Conservation (phyloP, 2,888 invertebrate species). For the Drosophila austrosaltans region DNA sequence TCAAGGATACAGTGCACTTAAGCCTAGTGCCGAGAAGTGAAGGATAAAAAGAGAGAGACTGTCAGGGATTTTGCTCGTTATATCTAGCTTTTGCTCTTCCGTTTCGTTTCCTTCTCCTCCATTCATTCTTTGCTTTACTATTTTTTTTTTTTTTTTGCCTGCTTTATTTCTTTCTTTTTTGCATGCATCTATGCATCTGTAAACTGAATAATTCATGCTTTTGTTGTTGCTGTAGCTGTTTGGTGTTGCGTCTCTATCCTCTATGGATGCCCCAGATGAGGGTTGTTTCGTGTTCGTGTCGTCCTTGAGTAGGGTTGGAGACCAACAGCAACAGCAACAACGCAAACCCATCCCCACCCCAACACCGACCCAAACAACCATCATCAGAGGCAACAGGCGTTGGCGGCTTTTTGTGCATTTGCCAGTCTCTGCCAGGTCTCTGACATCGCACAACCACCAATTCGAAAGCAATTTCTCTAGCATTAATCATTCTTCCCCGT, state of each 20-base stretch:
- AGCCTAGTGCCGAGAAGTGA: slow-evolving; percentile 1
- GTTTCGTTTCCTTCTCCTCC: slow-evolving; percentile 4
- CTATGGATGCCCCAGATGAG: slow-evolving; percentile 38
- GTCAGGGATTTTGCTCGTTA: slow-evolving; percentile 48
- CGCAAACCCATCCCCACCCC: too few species aligned
- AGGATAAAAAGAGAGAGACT: slow-evolving; percentile 7
- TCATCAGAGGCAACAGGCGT: slow-evolving; percentile 29
- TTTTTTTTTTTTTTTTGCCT: slow-evolving; percentile 6
- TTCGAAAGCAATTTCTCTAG: slow-evolving; percentile 77
- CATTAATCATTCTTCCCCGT: slow-evolving; percentile 72
- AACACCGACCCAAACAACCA: slow-evolving; percentile 47
- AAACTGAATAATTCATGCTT: slow-evolving; percentile 65
- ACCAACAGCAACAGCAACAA: slow-evolving; percentile 28
- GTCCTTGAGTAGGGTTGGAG: slow-evolving; percentile 64
- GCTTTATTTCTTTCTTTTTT: slow-evolving; percentile 21
- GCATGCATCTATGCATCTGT: slow-evolving; percentile 36
- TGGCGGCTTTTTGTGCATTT: slow-evolving; percentile 57
- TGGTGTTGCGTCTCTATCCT: background rate
- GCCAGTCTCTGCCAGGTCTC: slow-evolving; percentile 35
- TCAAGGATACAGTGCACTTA: slow-evolving; percentile 19
- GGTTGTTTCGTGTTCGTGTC: slow-evolving; percentile 65
- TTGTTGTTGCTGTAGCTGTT: slow-evolving; percentile 36
- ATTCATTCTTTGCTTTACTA: slow-evolving; percentile 19
- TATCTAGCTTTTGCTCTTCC: slow-evolving; percentile 23
- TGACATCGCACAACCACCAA: slow-evolving; percentile 52